phyloP scores from a whole-genome alignment of 2,113 vertebrate genomes.

The Chlamydotis undulata region DNA sequence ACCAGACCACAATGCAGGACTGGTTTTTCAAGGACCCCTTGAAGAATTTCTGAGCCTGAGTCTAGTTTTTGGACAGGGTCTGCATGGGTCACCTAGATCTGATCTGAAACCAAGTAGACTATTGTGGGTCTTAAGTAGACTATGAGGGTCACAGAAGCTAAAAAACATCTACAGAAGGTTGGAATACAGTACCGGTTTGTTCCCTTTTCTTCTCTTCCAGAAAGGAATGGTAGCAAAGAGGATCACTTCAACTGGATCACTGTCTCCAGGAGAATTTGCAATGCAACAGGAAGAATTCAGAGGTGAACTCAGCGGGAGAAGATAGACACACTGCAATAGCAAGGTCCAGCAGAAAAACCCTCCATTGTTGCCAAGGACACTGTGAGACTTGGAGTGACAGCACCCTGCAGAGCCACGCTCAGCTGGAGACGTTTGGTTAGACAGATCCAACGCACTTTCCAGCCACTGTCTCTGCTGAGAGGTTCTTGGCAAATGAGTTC shows the following conservation, averaged over 20 bases:
- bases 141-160: background rate
- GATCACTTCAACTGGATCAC: background rate
- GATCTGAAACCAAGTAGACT: background rate
- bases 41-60: background rate
- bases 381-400: background rate
- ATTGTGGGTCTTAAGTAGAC: too few relatives aligned
- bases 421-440: background rate
- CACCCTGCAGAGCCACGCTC: background rate
- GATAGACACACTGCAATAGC: background rate
- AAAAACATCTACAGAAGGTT: background rate
- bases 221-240: background rate
- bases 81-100: background rate
- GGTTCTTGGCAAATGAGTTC: background rate
- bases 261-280: background rate
- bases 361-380: background rate
- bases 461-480: constrained; percentile 11
- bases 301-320: background rate
- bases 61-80: background rate
- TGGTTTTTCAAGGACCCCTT: background rate
- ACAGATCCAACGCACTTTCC: background rate
- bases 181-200: background rate
- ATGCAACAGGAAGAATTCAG: background rate
- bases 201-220: background rate
- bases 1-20: background rate
- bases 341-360: background rate